These are phyloP conservation scores for Pomacea canaliculata DNA, from an alignment of 2,888 invertebrate species.

Conservation along the genomic window DNA sequence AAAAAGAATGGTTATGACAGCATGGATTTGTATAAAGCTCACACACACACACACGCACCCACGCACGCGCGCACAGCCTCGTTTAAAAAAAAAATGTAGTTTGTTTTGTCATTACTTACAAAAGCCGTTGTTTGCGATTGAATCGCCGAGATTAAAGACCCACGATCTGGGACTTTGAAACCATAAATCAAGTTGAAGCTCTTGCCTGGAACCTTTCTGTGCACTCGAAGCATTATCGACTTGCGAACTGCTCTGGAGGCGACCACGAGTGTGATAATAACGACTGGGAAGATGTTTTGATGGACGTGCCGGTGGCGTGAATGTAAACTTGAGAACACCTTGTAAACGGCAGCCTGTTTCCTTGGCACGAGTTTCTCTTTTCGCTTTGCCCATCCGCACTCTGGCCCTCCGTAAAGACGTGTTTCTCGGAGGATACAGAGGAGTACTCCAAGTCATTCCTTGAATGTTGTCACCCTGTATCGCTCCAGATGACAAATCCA, in stretches of 20 bases:
- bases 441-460: background rate
- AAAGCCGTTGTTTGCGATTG: slow-evolving; percentile 28
- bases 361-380: background rate
- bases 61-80: background rate
- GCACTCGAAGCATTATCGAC: background rate
- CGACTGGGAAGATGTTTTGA: background rate
- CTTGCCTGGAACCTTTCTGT: background rate
- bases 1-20: no score
- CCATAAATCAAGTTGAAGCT: slow-evolving; percentile 20
- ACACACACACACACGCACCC: background rate
- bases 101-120: slow-evolving; percentile 18
- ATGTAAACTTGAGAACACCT: slow-evolving; percentile 23
- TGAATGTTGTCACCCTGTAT: background rate
- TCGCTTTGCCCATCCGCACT: background rate
- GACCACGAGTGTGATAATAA: background rate
- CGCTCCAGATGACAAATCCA: background rate
- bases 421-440: background rate
- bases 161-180: slow-evolving; percentile 20
- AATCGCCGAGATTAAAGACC: slow-evolving; percentile 34
- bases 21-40: background rate
- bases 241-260: background rate
- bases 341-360: slow-evolving; percentile 1
- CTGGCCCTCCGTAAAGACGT: background rate
- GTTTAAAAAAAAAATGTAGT: background rate
- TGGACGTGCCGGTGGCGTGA: slow-evolving; percentile 2